These are phyloP conservation scores for Galerucella calmariensis DNA, from an alignment of 2,888 invertebrate species.

Conservation along the genomic window DNA sequence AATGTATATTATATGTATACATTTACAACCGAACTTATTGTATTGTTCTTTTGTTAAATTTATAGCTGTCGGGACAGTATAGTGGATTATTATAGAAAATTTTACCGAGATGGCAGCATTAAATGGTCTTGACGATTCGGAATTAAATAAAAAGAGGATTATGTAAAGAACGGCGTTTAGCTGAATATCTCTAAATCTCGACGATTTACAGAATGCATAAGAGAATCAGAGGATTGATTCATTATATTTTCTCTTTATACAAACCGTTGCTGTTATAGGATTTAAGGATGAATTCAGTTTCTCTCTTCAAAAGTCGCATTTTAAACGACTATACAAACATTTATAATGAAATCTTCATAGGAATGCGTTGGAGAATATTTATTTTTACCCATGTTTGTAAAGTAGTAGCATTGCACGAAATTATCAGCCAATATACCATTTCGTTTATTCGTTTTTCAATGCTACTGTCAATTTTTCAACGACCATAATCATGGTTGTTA, in stretches of 20 bases:
- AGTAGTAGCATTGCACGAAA: no score
- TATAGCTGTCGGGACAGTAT: conserved; percentile 27
- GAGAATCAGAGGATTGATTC: not conserved
- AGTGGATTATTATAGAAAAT: conserved; percentile 32
- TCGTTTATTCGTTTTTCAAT: no score
- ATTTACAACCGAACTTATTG: not conserved
- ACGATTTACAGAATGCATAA: not conserved
- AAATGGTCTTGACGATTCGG: conserved; percentile 6
- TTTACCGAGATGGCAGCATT: conserved; percentile 20
- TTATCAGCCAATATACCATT: no score
- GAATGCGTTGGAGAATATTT: no score
- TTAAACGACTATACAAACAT: not conserved
- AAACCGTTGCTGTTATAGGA: not conserved
- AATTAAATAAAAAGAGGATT: conserved; percentile 22
- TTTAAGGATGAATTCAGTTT: not conserved
- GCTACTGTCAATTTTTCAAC: no score
- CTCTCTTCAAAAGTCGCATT: not conserved
- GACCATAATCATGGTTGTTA: no score
- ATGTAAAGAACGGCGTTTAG: not conserved
- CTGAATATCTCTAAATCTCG: not conserved
- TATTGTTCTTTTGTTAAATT: conserved; percentile 38
- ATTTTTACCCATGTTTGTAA: no score
- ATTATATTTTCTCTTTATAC: not conserved
- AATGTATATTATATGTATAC: not conserved
- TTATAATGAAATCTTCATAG: not conserved